Evolutionary conservation across 1,140 invertebrate species (phyloP).

Genomic region (Eumaeus atala): DNA sequence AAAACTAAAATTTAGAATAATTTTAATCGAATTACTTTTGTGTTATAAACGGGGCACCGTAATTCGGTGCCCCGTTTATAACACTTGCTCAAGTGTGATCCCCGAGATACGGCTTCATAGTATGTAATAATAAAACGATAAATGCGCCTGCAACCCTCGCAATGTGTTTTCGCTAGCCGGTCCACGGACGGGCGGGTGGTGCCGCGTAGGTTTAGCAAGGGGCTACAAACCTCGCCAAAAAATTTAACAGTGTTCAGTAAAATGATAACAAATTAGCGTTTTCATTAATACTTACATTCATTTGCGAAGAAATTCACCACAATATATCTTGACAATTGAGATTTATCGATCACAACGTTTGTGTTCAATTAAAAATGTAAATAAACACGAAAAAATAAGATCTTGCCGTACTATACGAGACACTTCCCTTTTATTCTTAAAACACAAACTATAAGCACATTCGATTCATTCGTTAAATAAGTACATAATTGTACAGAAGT

Average conservation of each 20-base stretch:
- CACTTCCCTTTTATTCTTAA: neutral
- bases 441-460: neutral
- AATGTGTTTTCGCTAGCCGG: constrained; percentile 42
- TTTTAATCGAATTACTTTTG: too few relatives aligned
- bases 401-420: too few relatives aligned
- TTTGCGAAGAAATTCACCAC: constrained; percentile 34
- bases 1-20: too few relatives aligned
- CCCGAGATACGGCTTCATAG: constrained; percentile 34
- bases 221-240: constrained; percentile 5
- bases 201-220: constrained; percentile 34
- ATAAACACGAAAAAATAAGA: neutral
- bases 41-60: too few relatives aligned
- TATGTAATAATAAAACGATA: constrained; percentile 44
- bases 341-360: constrained; percentile 63
- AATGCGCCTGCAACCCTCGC: constrained; percentile 48
- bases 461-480: neutral
- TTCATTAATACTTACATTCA: constrained; percentile 61
- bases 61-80: neutral
- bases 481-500: neutral
- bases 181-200: constrained; percentile 37
- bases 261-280: constrained; percentile 20
- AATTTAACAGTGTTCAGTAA: neutral
- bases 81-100: constrained; percentile 27
- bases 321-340: constrained; percentile 22
- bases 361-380: constrained; percentile 47